Evolutionary conservation across 2,113 vertebrate species (phyloP).

Genomic region (Leucosticte australis): DNA sequence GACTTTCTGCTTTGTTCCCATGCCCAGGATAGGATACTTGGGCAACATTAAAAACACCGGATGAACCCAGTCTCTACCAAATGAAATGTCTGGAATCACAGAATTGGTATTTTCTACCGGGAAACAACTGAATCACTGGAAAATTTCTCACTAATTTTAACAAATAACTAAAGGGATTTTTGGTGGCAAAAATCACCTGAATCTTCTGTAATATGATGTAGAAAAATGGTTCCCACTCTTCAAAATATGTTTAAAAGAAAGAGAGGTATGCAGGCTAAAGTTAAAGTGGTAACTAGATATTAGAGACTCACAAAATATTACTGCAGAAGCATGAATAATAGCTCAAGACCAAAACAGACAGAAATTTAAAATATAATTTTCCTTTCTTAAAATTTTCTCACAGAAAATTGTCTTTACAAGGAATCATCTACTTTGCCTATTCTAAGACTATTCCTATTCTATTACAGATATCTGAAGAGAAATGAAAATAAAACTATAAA

Average conservation of each 20-base stretch:
- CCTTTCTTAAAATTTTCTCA: not conserved
- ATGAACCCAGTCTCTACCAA: not conserved
- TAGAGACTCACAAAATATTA: not conserved
- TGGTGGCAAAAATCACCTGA: not conserved
- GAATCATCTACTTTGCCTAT: not conserved
- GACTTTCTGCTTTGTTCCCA: not conserved
- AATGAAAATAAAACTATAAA: not conserved
- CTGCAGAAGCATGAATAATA: not conserved
- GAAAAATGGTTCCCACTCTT: not conserved
- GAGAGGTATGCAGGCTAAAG: not conserved
- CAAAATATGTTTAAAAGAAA: not conserved
- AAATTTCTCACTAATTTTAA: not conserved
- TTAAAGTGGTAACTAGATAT: not conserved
- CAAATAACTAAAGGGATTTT: rapidly evolving
- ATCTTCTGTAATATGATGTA: not conserved
- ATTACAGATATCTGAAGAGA: not conserved
- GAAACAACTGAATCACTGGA: not conserved
- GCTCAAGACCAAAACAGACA: not conserved
- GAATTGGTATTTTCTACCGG: not conserved
- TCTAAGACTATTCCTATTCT: not conserved
- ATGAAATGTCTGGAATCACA: not conserved
- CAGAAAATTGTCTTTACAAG: not conserved
- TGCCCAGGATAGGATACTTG: not conserved
- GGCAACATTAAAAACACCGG: not conserved
- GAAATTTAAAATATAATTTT: not conserved